Conservation (phyloP, 2,888 invertebrate genomes). For the Clusia tigrina region DNA sequence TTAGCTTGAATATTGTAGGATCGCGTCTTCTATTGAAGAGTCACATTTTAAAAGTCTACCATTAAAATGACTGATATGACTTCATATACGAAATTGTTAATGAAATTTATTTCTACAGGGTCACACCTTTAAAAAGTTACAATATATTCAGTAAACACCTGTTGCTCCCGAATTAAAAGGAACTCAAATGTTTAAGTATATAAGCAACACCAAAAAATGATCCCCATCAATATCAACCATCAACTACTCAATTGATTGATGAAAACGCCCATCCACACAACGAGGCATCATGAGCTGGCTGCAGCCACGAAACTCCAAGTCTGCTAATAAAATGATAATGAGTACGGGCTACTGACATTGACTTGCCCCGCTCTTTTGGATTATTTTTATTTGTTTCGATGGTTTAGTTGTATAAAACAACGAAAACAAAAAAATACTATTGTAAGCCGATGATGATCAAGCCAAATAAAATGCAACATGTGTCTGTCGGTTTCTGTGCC, state of each 20-base stretch:
- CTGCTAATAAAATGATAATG: constrained; percentile 49
- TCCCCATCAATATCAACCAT: constrained; percentile 17
- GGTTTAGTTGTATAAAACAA: not conserved
- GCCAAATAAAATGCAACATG: not conserved
- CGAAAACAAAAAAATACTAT: constrained; percentile 5
- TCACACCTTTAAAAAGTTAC: no score
- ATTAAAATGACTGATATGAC: no score
- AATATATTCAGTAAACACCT: constrained; percentile 21
- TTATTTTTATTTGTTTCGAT: not conserved
- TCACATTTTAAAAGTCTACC: no score
- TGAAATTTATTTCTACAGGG: no score
- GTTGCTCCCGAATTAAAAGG: constrained; percentile 13
- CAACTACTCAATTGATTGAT: constrained; percentile 47
- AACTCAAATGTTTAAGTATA: not conserved
- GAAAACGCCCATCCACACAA: constrained; percentile 46
- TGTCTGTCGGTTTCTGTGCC: not conserved
- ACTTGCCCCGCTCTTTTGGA: not conserved
- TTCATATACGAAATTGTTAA: no score
- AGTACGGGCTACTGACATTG: constrained; percentile 41
- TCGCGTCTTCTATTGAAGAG: no score
- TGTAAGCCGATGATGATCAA: constrained; percentile 15
- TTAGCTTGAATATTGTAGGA: no score
- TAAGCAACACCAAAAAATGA: not conserved
- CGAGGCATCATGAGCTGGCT: constrained; percentile 8
- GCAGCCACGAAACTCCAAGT: constrained; percentile 1